phyloP scores from a whole-genome alignment of 2,888 invertebrate species.

The Tipula helvola region DNA sequence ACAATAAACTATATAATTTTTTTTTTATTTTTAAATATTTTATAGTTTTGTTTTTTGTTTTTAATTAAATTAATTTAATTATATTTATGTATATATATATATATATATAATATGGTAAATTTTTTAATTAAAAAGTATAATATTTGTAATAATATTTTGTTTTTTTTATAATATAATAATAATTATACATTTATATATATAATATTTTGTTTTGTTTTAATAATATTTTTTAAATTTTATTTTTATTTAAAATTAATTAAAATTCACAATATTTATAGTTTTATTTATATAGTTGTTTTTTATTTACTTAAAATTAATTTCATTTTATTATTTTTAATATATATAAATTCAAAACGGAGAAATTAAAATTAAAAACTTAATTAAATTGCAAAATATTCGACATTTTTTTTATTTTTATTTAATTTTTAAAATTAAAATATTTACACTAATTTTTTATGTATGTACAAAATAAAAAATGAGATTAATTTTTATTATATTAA shows the following conservation, averaged over 20 bases:
- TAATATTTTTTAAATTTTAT: not conserved
- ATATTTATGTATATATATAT: not conserved
- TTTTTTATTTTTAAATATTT: not conserved
- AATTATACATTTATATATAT: not conserved
- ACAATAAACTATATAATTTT: not conserved
- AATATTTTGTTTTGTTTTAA: not conserved
- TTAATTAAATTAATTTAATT: not conserved
- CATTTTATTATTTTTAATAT: not conserved
- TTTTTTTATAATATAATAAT: not conserved
- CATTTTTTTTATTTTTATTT: not conserved
- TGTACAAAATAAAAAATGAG: not conserved
- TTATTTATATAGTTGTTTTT: not conserved
- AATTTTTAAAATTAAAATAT: not conserved
- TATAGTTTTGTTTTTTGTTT: not conserved
- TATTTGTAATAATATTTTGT: not conserved
- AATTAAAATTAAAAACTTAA: not conserved
- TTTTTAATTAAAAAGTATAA: not conserved
- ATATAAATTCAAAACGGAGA: not conserved
- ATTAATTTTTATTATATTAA: not conserved
- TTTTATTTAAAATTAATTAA: not conserved
- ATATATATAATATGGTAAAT: not conserved
- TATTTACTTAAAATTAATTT: not conserved
- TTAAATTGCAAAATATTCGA: not conserved
- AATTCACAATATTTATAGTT: not conserved
- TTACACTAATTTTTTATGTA: not conserved